Conservation (phyloP, 2,797 vertebrate species). For the Megaceryle alcyon region DNA sequence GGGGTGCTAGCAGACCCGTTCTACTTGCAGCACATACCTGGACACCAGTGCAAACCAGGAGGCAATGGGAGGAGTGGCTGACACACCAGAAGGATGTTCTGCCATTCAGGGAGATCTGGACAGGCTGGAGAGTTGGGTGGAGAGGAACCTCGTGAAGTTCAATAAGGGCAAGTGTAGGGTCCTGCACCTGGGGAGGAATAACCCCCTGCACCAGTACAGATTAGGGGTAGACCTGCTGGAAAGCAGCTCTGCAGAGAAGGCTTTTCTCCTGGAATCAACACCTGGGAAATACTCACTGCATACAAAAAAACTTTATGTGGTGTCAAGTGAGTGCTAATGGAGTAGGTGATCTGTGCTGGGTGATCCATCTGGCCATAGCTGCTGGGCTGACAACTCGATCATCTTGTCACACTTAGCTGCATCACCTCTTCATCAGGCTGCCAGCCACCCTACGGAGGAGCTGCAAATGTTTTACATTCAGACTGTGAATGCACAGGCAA, state of each 20-base stretch:
- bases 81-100: too few relatives aligned
- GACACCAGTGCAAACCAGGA: background rate
- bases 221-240: background rate
- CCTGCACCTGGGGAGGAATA: too few relatives aligned
- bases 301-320: background rate
- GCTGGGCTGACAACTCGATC: background rate
- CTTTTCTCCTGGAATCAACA: background rate
- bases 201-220: too few relatives aligned
- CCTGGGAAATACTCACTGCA: background rate
- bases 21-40: accelerated
- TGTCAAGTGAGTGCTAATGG: background rate
- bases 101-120: too few relatives aligned
- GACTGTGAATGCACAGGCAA: background rate
- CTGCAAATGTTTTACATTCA: background rate
- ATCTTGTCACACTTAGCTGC: too few relatives aligned
- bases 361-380: background rate
- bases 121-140: too few relatives aligned
- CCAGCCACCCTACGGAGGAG: too few relatives aligned
- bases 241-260: background rate
- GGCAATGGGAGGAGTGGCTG: too few relatives aligned
- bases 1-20: background rate
- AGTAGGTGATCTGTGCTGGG: background rate
- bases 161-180: too few relatives aligned
- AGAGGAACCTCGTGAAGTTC: too few relatives aligned
- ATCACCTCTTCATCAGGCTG: background rate